Evolutionary conservation across 1,140 invertebrate genomes (phyloP).

Genomic region (Drosophila carrolli): DNA sequence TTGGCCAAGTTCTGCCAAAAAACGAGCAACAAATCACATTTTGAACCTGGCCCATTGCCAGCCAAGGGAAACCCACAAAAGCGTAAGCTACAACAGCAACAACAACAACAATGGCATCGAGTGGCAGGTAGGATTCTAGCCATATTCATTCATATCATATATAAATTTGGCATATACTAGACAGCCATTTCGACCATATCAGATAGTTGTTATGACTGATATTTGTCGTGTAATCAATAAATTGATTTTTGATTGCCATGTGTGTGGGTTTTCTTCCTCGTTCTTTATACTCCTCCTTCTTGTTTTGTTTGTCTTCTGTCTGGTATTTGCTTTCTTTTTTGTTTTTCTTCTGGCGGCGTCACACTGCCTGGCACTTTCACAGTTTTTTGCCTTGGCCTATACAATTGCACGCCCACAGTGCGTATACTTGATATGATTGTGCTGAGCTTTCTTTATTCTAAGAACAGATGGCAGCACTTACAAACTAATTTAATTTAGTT

Average conservation of each 20-base stretch:
- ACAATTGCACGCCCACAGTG: background rate
- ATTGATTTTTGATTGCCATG: constrained; percentile 77
- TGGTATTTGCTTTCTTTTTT: constrained; percentile 9
- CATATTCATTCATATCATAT: constrained; percentile 16
- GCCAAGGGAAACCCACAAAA: constrained; percentile 19
- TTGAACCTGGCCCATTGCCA: constrained; percentile 62
- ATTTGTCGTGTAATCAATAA: constrained; percentile 76
- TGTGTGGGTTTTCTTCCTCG: constrained; percentile 37
- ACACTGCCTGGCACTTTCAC: constrained; percentile 57
- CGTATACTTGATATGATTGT: constrained; percentile 31
- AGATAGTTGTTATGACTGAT: constrained; percentile 52
- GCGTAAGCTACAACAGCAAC: constrained; percentile 14
- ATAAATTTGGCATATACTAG: constrained; percentile 3
- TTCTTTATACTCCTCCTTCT: constrained; percentile 27
- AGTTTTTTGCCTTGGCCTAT: constrained; percentile 9
- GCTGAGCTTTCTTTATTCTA: background rate
- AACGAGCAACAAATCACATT: constrained; percentile 25
- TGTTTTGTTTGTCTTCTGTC: constrained; percentile 37
- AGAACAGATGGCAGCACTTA: background rate
- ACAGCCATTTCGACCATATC: constrained; percentile 19
- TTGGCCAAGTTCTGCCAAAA: constrained; percentile 31
- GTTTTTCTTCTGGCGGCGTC: constrained; percentile 50
- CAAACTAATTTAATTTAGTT: background rate
- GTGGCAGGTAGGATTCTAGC: constrained; percentile 62
- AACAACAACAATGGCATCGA: constrained; percentile 51